phyloP scores from a whole-genome alignment of 2,113 vertebrate species.

The Platysteira castanea region DNA sequence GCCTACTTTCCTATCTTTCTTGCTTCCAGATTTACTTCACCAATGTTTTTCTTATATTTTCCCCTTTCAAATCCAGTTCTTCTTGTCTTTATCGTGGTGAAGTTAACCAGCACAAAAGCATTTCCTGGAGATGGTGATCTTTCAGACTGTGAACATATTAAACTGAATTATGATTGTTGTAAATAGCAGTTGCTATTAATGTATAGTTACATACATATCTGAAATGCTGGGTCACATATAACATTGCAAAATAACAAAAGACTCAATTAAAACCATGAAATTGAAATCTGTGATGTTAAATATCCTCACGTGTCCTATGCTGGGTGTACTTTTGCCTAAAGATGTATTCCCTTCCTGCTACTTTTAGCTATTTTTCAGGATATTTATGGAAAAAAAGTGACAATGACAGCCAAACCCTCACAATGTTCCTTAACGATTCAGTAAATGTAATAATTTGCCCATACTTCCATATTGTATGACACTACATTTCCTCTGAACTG shows the following conservation, averaged over 20 bases:
- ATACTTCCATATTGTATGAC: background rate
- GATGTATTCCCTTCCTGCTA: background rate
- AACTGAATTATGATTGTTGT: background rate
- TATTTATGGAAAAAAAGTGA: background rate
- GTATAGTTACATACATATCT: accelerated
- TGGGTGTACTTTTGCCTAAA: background rate
- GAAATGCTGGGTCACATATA: background rate
- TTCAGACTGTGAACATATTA: background rate
- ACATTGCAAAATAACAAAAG: background rate
- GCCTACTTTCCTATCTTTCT: background rate
- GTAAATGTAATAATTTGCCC: background rate
- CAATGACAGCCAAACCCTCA: background rate
- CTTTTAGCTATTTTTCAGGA: background rate
- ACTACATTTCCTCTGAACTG: background rate
- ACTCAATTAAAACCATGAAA: background rate
- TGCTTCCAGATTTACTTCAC: background rate
- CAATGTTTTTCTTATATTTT: background rate
- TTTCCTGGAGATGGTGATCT: background rate
- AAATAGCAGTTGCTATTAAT: background rate
- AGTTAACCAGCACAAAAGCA: background rate
- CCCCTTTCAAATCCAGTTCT: background rate
- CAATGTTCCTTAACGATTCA: background rate
- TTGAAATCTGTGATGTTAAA: background rate
- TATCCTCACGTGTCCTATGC: background rate
- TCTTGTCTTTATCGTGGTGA: background rate